phyloP scores from a whole-genome alignment of 2,888 invertebrate genomes.

The Exephanes ischioxanthus region DNA sequence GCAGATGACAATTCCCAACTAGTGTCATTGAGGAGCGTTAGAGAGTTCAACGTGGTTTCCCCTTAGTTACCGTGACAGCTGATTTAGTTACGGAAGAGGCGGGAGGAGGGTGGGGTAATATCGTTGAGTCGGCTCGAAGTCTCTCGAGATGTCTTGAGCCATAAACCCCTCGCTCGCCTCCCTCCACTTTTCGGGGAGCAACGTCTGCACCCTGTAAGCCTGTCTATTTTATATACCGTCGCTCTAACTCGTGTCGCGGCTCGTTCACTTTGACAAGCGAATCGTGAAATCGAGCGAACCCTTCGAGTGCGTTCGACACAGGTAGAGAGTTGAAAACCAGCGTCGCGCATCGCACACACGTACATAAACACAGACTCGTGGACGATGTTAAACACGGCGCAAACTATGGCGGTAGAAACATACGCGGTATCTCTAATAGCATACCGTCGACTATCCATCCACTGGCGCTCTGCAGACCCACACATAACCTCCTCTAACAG shows the following conservation, averaged over 20 bases:
- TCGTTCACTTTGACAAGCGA: constrained; percentile 70
- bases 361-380: neutral
- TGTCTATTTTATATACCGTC: constrained; percentile 67
- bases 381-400: constrained; percentile 26
- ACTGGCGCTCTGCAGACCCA: neutral
- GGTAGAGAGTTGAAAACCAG: neutral
- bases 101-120: neutral
- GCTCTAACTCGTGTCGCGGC: constrained; percentile 70
- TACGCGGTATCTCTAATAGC: constrained; percentile 31
- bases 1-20: neutral
- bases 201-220: constrained; percentile 35
- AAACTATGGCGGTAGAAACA: constrained; percentile 21
- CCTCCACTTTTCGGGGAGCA: neutral
- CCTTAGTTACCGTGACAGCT: constrained; percentile 9
- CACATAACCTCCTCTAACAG: constrained; percentile 12
- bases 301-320: constrained; percentile 68
- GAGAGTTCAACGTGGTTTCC: constrained; percentile 19
- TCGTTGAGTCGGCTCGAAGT: neutral
- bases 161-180: neutral
- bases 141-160: neutral
- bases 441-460: constrained; percentile 14
- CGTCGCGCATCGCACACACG: neutral
- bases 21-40: neutral
- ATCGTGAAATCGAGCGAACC: constrained; percentile 75
- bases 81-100: neutral